phyloP scores from a whole-genome alignment of 2,888 invertebrate genomes.

The Drosophila lacicola region DNA sequence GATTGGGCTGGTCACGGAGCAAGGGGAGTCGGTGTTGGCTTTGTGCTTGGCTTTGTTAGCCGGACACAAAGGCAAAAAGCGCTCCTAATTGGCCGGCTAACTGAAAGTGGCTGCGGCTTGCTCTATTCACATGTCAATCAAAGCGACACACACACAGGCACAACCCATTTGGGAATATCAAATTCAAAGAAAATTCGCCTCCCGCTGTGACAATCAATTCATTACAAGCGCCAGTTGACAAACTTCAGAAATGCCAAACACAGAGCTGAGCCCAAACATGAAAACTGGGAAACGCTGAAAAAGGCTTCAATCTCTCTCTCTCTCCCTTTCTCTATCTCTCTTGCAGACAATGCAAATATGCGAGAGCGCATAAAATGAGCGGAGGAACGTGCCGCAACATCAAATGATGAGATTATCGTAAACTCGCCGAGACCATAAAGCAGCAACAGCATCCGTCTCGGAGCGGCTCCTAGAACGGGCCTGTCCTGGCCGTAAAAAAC shows the following conservation, averaged over 20 bases:
- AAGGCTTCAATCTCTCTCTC: constrained; percentile 44
- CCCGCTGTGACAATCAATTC: constrained; percentile 77
- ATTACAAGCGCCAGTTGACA: constrained; percentile 72
- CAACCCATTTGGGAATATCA: constrained; percentile 51
- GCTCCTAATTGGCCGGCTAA: constrained; percentile 76
- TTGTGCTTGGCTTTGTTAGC: constrained; percentile 70
- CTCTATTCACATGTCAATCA: constrained; percentile 80
- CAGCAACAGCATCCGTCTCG: constrained; percentile 26
- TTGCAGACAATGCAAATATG: constrained; percentile 68
- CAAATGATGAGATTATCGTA: constrained; percentile 74
- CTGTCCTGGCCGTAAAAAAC: constrained; percentile 60
- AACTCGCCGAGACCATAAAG: constrained; percentile 60
- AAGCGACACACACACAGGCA: constrained; percentile 31
- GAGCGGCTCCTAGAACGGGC: constrained; percentile 22
- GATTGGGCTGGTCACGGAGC: not conserved
- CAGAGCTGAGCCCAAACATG: constrained; percentile 15
- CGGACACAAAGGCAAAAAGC: constrained; percentile 76
- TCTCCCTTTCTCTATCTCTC: constrained; percentile 7
- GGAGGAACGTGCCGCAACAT: constrained; percentile 71
- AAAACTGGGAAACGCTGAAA: constrained; percentile 25
- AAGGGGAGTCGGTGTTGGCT: constrained; percentile 45
- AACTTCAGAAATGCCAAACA: constrained; percentile 59
- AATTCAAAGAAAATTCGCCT: constrained; percentile 61
- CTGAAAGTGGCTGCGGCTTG: constrained; percentile 77
- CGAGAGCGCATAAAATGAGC: constrained; percentile 71